Evolutionary conservation across 2,888 invertebrate species (phyloP).

Genomic region (Eupithecia subumbrata): DNA sequence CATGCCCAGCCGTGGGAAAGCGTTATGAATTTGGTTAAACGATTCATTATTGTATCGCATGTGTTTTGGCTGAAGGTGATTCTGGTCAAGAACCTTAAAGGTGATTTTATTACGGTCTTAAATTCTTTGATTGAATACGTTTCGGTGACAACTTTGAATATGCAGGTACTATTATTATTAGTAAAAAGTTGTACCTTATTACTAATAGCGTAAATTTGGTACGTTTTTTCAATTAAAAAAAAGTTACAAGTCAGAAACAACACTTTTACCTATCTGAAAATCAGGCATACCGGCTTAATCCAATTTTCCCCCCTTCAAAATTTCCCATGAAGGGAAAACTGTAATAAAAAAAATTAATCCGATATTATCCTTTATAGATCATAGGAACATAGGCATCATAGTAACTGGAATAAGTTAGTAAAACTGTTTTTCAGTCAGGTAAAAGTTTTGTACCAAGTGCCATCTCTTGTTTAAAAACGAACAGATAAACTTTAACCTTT

Average conservation of each 20-base stretch:
- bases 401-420: too few species aligned
- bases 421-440: too few species aligned
- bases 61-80: constrained; percentile 18
- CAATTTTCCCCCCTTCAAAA: too few species aligned
- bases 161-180: too few species aligned
- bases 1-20: constrained; percentile 47
- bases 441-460: too few species aligned
- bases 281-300: not conserved
- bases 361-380: too few species aligned
- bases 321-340: too few species aligned
- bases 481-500: not conserved
- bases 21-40: constrained; percentile 44
- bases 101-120: not conserved
- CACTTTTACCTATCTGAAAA: not conserved
- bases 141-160: not conserved
- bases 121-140: not conserved
- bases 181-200: too few species aligned
- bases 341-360: too few species aligned
- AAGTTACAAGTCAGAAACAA: not conserved
- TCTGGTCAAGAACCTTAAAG: not conserved
- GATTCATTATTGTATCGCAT: constrained; percentile 40
- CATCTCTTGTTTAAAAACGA: not conserved
- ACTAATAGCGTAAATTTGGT: not conserved
- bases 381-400: too few species aligned
- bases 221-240: not conserved